Percentiles rank a stretch among this genome's conserved stretches.
Evolutionary conservation across 2,888 invertebrate species (phyloP).

Genomic region (Agelastica alni): DNA sequence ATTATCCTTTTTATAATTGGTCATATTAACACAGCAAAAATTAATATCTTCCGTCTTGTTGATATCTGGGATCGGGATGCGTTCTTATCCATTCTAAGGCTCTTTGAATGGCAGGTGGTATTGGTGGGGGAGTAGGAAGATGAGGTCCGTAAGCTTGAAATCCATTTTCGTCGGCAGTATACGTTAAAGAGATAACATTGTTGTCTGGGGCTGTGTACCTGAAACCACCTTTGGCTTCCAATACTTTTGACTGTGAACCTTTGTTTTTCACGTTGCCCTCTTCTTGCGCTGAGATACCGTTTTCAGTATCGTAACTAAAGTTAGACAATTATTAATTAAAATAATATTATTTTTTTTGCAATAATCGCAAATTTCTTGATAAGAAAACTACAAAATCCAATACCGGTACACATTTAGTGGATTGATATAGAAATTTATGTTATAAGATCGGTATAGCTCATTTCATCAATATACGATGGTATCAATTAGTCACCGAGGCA

Average conservation of each 20-base stretch:
- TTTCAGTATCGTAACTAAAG: constrained; percentile 59
- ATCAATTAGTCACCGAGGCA: too few species aligned
- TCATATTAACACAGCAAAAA: too few species aligned
- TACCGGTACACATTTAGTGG: too few species aligned
- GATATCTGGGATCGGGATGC: constrained; percentile 58
- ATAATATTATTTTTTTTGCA: too few species aligned
- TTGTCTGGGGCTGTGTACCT: constrained; percentile 75
- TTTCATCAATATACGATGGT: too few species aligned
- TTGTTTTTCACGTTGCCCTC: constrained; percentile 54
- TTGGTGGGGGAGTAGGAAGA: constrained; percentile 67
- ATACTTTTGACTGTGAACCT: constrained; percentile 32
- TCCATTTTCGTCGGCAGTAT: constrained; percentile 65
- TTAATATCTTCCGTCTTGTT: constrained; percentile 12
- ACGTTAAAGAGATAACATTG: constrained; percentile 43
- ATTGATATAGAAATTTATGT: too few species aligned
- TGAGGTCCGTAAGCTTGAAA: constrained; percentile 60
- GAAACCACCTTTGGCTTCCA: constrained; percentile 62
- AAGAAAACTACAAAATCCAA: too few species aligned
- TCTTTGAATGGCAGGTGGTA: constrained; percentile 69
- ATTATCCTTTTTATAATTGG: too few species aligned
- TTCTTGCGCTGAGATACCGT: constrained; percentile 65
- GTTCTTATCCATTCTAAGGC: constrained; percentile 69
- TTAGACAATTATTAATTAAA: neutral
- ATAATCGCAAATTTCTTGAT: too few species aligned
- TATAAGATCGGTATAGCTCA: too few species aligned